Conservation (phyloP, 2,113 vertebrate species). For the Protomyctophum bolini region DNA sequence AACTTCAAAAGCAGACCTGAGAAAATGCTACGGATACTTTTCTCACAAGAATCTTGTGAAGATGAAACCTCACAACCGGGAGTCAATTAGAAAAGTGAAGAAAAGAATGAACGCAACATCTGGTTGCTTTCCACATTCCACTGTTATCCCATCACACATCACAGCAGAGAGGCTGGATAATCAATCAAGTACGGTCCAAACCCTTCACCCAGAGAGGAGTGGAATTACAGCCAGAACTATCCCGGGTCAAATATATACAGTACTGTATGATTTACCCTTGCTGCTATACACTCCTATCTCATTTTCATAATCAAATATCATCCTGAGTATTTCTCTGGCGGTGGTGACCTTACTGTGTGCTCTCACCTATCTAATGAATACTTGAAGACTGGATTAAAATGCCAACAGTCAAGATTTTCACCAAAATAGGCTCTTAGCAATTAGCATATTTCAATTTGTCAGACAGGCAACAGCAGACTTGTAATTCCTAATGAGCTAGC, state of each 20-base stretch:
- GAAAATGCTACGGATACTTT: constrained; percentile 1
- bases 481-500: constrained; percentile 28
- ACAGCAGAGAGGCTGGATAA: constrained; percentile 42
- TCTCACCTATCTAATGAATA: constrained; percentile 21
- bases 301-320: constrained; percentile 5
- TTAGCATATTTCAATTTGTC: constrained; percentile 25
- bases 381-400: constrained; percentile 42
- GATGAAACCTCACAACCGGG: constrained; percentile 18
- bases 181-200: constrained; percentile 45
- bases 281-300: neutral
- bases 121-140: constrained; percentile 48
- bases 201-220: constrained; percentile 26
- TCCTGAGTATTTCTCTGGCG: neutral
- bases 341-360: constrained; percentile 37
- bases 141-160: constrained; percentile 8
- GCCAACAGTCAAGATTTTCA: constrained; percentile 31
- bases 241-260: constrained; percentile 15
- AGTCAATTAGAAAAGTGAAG: constrained; percentile 5
- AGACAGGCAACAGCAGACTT: constrained; percentile 24
- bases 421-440: neutral
- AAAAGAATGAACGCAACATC: constrained; percentile 48
- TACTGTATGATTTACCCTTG: neutral
- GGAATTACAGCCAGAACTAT: constrained; percentile 39
- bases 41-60: constrained; percentile 15
- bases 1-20: neutral